Percentiles rank a stretch among this genome's conserved stretches.
phyloP scores from a whole-genome alignment of 2,113 vertebrate genomes.

The Ranitomeya imitator region DNA sequence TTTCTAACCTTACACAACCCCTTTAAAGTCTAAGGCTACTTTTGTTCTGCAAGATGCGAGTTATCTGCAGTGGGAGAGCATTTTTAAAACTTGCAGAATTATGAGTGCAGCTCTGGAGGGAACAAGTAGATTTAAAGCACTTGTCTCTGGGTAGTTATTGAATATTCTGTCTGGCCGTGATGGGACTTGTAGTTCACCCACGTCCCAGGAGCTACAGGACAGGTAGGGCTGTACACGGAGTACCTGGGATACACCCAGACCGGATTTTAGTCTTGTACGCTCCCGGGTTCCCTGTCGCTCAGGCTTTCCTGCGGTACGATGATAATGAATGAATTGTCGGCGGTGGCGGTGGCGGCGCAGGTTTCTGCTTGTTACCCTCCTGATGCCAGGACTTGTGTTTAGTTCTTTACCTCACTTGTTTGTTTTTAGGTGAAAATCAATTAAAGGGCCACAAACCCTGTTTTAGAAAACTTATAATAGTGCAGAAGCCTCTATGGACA shows the following conservation, averaged over 20 bases:
- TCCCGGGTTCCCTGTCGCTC: neutral
- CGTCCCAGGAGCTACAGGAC: neutral
- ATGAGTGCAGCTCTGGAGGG: neutral
- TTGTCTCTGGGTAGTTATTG: neutral
- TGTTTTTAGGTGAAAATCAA: neutral
- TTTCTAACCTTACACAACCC: neutral
- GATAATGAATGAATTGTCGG: neutral
- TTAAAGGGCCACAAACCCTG: neutral
- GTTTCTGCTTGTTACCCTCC: neutral
- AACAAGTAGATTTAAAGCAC: neutral
- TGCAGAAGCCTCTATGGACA: neutral
- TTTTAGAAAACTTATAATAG: neutral
- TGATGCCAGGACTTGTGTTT: neutral
- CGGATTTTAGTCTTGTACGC: neutral
- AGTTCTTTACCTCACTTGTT: neutral
- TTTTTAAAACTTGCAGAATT: too few species aligned
- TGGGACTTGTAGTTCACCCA: slow-evolving; percentile 2
- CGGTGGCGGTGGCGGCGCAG: neutral
- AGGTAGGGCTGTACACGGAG: neutral
- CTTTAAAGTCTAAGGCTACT: neutral
- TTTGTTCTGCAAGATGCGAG: too few species aligned
- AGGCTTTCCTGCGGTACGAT: neutral
- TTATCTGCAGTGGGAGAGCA: too few species aligned
- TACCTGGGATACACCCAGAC: too few species aligned
- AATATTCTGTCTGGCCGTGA: neutral